phyloP scores from a whole-genome alignment of 2,888 invertebrate species.

The Scelioninae gen. 2 region DNA sequence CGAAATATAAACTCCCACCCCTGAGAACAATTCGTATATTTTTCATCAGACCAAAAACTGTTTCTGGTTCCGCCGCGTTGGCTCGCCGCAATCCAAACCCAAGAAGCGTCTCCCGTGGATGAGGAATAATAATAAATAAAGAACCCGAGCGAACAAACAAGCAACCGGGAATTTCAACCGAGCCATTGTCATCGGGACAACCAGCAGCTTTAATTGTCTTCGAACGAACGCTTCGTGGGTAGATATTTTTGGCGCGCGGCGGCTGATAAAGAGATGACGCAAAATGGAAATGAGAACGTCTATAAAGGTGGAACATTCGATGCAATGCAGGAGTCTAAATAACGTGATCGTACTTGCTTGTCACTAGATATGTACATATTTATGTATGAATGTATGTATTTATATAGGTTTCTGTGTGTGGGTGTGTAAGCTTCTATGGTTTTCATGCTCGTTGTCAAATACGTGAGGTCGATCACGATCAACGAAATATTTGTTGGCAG shows the following conservation, averaged over 20 bases:
- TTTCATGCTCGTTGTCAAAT: slow-evolving; percentile 30
- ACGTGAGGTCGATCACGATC: slow-evolving; percentile 4
- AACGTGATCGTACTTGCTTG: too few species aligned
- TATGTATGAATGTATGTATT: too few species aligned
- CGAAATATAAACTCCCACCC: slow-evolving; percentile 93
- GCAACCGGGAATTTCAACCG: slow-evolving; percentile 2
- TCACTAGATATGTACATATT: too few species aligned
- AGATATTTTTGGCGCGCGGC: slow-evolving; percentile 12
- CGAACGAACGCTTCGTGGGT: slow-evolving; percentile 18
- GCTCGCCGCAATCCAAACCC: slow-evolving; percentile 29
- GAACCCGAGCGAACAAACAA: not conserved
- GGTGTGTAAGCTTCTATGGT: slow-evolving; percentile 29
- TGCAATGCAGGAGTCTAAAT: slow-evolving; percentile 29
- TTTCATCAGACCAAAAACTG: slow-evolving; percentile 66
- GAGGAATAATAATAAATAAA: not conserved
- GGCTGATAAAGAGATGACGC: slow-evolving; percentile 21
- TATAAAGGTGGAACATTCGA: slow-evolving; percentile 24
- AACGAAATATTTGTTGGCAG: slow-evolving; percentile 4
- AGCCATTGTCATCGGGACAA: not conserved
- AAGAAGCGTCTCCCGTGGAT: slow-evolving; percentile 19
- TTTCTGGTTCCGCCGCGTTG: slow-evolving; percentile 11
- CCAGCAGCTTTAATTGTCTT: slow-evolving; percentile 1
- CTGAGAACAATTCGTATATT: slow-evolving; percentile 77
- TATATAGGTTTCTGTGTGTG: too few species aligned
- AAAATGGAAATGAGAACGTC: slow-evolving; percentile 22